phyloP scores from a whole-genome alignment of 2,888 invertebrate species.

The Stenchaetothrips biformis region DNA sequence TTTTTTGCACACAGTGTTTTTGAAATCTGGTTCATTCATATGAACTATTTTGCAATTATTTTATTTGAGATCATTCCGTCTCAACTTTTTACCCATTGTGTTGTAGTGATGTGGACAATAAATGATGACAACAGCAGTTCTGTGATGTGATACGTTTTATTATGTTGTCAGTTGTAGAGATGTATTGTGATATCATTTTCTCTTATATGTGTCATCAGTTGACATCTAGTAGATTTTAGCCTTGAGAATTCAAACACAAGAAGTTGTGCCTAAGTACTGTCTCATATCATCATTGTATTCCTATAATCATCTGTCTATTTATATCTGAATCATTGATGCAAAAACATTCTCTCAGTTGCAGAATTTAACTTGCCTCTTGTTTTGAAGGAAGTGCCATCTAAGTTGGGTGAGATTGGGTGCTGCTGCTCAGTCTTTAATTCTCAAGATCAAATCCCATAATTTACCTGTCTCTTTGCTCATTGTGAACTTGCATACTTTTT shows the following conservation, averaged over 20 bases:
- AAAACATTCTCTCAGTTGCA: not conserved
- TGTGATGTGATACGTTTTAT: constrained; percentile 8
- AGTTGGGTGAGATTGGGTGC: not conserved
- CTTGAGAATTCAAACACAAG: not conserved
- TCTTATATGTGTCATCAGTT: not conserved
- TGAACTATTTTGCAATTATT: not conserved
- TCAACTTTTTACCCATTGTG: not conserved
- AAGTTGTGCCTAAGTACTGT: not conserved
- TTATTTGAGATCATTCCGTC: not conserved
- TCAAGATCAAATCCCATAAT: not conserved
- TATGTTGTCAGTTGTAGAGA: not conserved
- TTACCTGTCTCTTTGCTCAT: not conserved
- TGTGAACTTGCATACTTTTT: not conserved
- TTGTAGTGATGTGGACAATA: not conserved
- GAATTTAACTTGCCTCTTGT: not conserved
- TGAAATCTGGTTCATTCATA: not conserved
- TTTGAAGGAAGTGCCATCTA: not conserved
- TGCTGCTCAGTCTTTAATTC: not conserved
- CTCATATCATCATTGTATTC: not conserved
- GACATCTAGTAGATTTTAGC: not conserved
- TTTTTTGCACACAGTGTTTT: not conserved
- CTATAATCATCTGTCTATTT: not conserved
- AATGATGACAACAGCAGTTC: not conserved
- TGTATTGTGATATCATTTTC: constrained; percentile 11
- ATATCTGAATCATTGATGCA: not conserved